Base-by-base conservation (phyloP, 2,888 invertebrate genomes). In the Drosophila yooni region DNA sequence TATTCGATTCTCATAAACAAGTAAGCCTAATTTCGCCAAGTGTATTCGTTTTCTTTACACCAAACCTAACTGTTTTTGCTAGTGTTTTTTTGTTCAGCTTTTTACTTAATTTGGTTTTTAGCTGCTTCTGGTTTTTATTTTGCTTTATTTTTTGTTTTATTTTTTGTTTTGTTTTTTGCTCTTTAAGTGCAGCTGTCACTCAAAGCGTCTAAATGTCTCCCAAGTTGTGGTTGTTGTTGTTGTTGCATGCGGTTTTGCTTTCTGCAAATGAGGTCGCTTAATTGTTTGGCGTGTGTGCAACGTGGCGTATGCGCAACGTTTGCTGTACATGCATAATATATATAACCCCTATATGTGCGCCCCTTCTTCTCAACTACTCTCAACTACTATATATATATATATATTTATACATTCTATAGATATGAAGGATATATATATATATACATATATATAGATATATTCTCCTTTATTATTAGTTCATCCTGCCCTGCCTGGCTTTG, bases 161-260 rank as follows among this genome's bases (percentile, higher is more conserved):
- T 69, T 50, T 50, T 76, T 59, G 38, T 27, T n/a, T 52, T 68
- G 27, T 57, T 69, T 72, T 64, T 66, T 74, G 85, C 85, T 82
- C 85, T 86, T 89, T 88, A 86, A 89, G 85, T 86, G 89, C 86
- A 86, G 86, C 86, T 86, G 89, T 86, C 86, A 86, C 75, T 86
- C 89, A 86, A 88, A 73, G 87, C 82, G 72, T 85, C 83, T 79
- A 86, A 86, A 86, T 86, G 85, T 89, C 86, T 86, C 88, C 73
- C 79, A 82, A 74, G 66, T 58, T 66, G 71, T 75, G 75, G 88
- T 70, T 70, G 62, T 52, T 61, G 58, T 58, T 53, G 79, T 56
- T 70, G 70, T 65, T 77, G 74, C 66, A 62, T 67, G 48, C 66
- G 73, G 65, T 73, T 67, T 68, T 68, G 80, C 36, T 54, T 66